A percentile compares a stretch with the other conserved stretches of the same genome.
phyloP scores from a whole-genome alignment of 2,888 invertebrate species.

The Ophioninae sp. region DNA sequence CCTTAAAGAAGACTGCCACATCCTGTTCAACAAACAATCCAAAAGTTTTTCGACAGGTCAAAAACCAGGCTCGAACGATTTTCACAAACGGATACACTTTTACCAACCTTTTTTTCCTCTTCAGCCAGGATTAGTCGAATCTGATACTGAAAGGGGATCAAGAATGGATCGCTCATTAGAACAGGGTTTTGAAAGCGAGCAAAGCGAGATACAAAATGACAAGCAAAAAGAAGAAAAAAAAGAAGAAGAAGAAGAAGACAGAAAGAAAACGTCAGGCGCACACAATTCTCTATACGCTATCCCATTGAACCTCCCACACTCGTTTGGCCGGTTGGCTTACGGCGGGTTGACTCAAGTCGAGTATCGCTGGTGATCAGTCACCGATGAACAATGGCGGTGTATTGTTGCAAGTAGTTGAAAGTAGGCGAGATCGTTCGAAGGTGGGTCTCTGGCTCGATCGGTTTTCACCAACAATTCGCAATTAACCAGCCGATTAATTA shows the following conservation, averaged over 20 bases:
- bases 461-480: conserved; percentile 72
- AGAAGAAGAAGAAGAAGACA: conserved; percentile 34
- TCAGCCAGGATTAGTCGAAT: too few relatives aligned
- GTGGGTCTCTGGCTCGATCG: background rate
- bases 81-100: too few relatives aligned
- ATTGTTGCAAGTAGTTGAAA: conserved; percentile 72
- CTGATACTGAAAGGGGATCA: too few relatives aligned
- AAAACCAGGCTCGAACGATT: too few relatives aligned
- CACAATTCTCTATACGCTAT: conserved; percentile 72
- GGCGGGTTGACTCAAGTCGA: conserved; percentile 17
- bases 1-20: too few relatives aligned
- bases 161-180: too few relatives aligned
- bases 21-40: too few relatives aligned
- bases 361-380: background rate
- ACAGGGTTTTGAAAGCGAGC: too few relatives aligned
- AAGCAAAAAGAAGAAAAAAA: background rate
- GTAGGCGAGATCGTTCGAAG: conserved; percentile 50
- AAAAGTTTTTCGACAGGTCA: too few relatives aligned
- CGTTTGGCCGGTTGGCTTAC: conserved; percentile 64
- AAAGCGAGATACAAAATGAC: too few relatives aligned
- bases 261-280: conserved; percentile 49
- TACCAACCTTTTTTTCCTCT: too few relatives aligned
- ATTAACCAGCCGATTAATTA: conserved; percentile 79
- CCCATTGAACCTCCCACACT: conserved; percentile 77
- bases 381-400: conserved; percentile 72